Evolutionary conservation across 2,113 vertebrate genomes (phyloP).

Genomic region (Vicugna pacos): DNA sequence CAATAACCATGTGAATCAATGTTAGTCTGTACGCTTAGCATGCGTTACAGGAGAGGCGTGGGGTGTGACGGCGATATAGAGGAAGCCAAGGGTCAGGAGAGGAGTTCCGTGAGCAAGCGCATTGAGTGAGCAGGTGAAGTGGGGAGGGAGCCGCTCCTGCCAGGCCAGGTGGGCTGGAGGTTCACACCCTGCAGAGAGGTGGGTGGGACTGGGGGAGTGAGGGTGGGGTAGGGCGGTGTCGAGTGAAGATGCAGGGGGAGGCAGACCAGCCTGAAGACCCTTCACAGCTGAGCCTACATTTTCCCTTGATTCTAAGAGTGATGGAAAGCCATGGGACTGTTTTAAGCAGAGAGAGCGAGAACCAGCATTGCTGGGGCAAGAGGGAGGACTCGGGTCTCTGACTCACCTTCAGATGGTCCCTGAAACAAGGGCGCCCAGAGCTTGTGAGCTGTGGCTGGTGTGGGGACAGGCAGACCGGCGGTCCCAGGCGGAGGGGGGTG

Average conservation of each 20-base stretch:
- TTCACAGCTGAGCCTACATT: not conserved
- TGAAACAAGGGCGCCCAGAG: fast-evolving
- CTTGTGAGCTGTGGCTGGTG: not conserved
- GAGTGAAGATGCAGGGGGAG: not conserved
- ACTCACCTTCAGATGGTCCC: no score
- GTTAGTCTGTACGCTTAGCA: no score
- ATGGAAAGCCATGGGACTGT: not conserved
- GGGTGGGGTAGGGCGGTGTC: fast-evolving
- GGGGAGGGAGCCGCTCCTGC: no score
- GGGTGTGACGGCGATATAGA: fast-evolving
- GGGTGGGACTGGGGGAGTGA: no score
- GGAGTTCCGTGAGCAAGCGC: not conserved
- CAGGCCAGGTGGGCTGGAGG: not conserved
- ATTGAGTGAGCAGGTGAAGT: not conserved
- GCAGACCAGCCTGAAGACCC: not conserved
- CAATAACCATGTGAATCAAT: no score
- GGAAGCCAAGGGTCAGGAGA: fast-evolving
- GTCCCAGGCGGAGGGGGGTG: no score
- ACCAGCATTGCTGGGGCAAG: not conserved
- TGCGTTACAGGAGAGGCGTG: fast-evolving
- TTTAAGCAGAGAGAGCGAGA: not conserved
- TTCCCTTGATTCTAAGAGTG: not conserved
- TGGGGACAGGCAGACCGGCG: not conserved
- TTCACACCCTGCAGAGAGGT: not conserved
- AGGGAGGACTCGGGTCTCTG: not conserved